Evolutionary conservation across 2,797 vertebrate genomes (phyloP), one percentile per base, ranked within the genome.

Genomic region (Scleropages formosus): DNA sequence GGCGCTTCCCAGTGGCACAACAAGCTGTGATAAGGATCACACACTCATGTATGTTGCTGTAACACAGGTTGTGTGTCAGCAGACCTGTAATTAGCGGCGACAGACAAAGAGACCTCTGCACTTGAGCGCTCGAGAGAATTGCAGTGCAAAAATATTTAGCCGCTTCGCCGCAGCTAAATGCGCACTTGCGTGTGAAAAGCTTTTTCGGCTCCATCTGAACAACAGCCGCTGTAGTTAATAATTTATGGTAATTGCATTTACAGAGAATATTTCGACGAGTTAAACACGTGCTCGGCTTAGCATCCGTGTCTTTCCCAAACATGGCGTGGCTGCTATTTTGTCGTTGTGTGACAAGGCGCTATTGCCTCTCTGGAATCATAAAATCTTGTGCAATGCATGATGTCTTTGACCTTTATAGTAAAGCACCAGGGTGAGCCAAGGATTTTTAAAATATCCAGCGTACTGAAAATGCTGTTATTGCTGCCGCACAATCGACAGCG

Each of bases 21-120:
- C 89, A 91, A 91, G 87, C 87, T 85, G 83, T 85, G 91, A 85
- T 62, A 82, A 85, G 89, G 85, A 83, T 75, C 74, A 79, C 81
- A 73, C 81, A 83, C 78, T 79, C 31, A 53, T 46, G 73, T 80
- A 78, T 84, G 80, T 72, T 78, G 79, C 56, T 63, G 71, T 64
- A n/a, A 24, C 44, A 24, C 39, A n/a, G 63, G 44, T 59, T 16
- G 27, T 67, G 76, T 80, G 79, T 84, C 85, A 84, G 81, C 77
- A 59, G 78, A 85, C 78, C 80, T 84, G 85, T 89, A 89, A 85
- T 87, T 87, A 81, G 82, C 84, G 81, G 84, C 85, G 85, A 81
- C 86, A 89, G 85, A 90, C 86, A 90, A 90, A 88, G 86, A 85
- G 80, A 84, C 81, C 81, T 86, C 84, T 88, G 79, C 88, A 82